Evolutionary conservation across 1,140 invertebrate species (phyloP).

Genomic region (Aphaenogaster floridana): DNA sequence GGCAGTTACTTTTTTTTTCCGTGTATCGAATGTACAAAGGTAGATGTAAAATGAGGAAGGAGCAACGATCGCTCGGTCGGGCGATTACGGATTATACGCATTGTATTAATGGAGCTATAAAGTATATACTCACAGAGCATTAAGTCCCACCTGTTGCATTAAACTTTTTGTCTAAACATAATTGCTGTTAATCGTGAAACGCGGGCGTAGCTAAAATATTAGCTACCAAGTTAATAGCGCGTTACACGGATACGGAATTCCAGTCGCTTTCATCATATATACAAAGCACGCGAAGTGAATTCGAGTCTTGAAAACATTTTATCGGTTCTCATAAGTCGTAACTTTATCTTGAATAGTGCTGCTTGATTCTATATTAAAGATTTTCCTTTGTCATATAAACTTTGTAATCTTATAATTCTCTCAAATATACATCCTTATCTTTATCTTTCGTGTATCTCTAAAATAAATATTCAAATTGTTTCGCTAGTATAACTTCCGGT

Average conservation of each 20-base stretch:
- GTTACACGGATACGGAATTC: not conserved
- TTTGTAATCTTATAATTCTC: not conserved
- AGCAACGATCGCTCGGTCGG: not conserved
- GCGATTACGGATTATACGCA: conserved; percentile 10
- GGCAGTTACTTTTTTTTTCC: too few species aligned
- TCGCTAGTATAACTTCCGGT: not conserved
- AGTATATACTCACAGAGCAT: not conserved
- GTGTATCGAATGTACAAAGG: not conserved
- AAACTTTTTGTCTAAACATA: conserved; percentile 57
- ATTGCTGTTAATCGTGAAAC: conserved; percentile 38
- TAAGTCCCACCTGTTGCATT: conserved; percentile 49
- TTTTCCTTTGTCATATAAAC: not conserved
- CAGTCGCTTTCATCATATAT: not conserved
- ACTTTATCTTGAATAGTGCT: not conserved
- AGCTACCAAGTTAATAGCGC: not conserved
- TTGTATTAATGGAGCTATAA: conserved; percentile 18
- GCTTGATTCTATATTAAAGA: not conserved
- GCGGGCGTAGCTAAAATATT: conserved; percentile 5
- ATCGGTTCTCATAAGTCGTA: not conserved
- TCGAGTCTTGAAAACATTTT: not conserved
- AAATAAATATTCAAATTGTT: not conserved
- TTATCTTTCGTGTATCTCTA: not conserved
- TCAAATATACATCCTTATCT: not conserved
- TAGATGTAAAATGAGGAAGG: not conserved
- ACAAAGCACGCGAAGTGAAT: not conserved